Base-by-base conservation (phyloP, 2,888 invertebrate species). In the Exephanes ischioxanthus region DNA sequence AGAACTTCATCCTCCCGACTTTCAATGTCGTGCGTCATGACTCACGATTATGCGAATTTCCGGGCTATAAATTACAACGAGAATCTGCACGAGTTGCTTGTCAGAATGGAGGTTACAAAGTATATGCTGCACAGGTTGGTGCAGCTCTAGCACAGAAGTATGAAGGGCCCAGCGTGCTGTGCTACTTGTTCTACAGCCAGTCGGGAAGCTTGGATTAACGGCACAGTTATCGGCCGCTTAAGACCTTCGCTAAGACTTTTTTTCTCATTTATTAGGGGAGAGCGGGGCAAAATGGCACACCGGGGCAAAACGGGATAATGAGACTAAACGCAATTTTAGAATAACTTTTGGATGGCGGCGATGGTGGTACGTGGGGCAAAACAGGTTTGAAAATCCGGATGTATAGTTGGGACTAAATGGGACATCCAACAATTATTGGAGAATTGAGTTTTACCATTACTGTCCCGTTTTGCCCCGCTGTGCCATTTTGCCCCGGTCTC, bases 41-140 rank as follows among this genome's bases (percentile, higher is more conserved):
- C 45, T 78, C 66, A 48, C 67, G 58, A 51, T 83, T 67, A 78
- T 58, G 77, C 72, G 58, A 78, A 73, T 73, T 68, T 61, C 67
- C 26, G 58, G 30, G 7, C 67, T 48, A 78, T 73, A 73, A 78
- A 72, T 78, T 71, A 63, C 37, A 26, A 41, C 5, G 14, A 53
- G 71, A 82, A 71, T 33, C 55, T 45, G 67, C 72, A 26, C 22
- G 67, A 58, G 30, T 63, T 41, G 67, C 58, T n/a, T 58, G 55
- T 58, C n/a, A 48, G 70, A 70, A 33, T 61, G n/a, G n/a, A 58
- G 66, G n/a, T 37, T 75, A 73, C 45, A 45, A 26, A 75, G 37
- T 37, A 45, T 33, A 55, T 22, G 37, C 33, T 19, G 16, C 3
- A 55, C n/a, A 55, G 16, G 72, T 33, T 14, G n/a, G 30, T 51